A percentile compares a stretch with the other conserved stretches of the same genome.
phyloP scores from a whole-genome alignment of 2,888 invertebrate species.

The Apamea monoglypha region DNA sequence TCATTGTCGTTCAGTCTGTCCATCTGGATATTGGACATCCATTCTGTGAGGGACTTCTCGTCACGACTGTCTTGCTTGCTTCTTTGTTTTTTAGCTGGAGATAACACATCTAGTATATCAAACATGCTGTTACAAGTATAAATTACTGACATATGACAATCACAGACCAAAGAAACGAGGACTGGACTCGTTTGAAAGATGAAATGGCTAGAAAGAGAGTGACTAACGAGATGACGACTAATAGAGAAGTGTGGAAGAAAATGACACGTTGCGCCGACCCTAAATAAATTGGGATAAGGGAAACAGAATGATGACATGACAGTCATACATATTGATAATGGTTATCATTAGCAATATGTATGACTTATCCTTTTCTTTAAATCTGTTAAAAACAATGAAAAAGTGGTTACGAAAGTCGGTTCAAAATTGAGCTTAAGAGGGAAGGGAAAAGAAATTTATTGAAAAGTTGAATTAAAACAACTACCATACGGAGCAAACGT shows the following conservation, averaged over 20 bases:
- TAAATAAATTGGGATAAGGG: not conserved
- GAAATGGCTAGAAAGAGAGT: not conserved
- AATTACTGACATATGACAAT: not conserved
- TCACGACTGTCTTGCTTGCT: conserved; percentile 88
- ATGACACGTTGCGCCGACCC: not conserved
- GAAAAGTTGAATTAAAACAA: not conserved
- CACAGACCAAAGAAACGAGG: not conserved
- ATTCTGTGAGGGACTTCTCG: conserved; percentile 89
- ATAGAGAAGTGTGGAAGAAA: not conserved
- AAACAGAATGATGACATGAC: not conserved
- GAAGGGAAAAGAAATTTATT: not conserved
- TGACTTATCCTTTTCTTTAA: no score
- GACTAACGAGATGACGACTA: not conserved
- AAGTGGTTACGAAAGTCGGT: not conserved
- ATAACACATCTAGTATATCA: not conserved
- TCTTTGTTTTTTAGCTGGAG: conserved; percentile 73
- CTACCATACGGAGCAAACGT: not conserved
- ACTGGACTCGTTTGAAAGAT: not conserved
- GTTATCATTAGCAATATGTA: no score
- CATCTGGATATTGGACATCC: conserved; percentile 88
- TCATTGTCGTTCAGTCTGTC: conserved; percentile 90
- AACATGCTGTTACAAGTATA: not conserved
- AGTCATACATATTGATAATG: not conserved
- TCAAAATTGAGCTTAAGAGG: not conserved
- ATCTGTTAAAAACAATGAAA: not conserved